Evolutionary conservation across 2,113 vertebrate genomes (phyloP).

Genomic region (Motacilla tschutschensis): DNA sequence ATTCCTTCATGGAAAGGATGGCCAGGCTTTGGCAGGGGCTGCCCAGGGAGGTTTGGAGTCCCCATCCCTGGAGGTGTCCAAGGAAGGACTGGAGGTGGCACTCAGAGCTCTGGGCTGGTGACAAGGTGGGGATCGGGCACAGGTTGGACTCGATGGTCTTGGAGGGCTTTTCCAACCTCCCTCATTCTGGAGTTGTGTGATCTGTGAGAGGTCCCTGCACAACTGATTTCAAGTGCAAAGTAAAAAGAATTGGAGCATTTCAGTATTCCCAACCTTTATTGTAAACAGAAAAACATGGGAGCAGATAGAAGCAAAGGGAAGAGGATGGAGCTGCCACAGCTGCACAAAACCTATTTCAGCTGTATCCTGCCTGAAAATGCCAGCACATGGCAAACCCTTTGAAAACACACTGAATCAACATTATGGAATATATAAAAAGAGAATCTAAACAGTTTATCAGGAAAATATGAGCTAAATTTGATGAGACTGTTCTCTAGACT

Average conservation of each 20-base stretch:
- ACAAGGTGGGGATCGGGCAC: not conserved
- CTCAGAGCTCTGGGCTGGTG: not conserved
- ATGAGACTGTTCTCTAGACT: slow-evolving; percentile 22
- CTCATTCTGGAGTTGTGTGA: not conserved
- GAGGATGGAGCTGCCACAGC: not conserved
- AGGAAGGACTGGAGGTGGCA: not conserved
- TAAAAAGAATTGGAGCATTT: not conserved
- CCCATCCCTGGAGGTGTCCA: not conserved
- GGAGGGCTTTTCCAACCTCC: not conserved
- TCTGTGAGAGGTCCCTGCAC: not conserved
- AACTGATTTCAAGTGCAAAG: not conserved
- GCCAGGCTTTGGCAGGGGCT: not conserved
- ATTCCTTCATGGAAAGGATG: not conserved
- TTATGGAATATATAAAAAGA: not conserved
- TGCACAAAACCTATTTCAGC: not conserved
- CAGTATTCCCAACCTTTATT: not conserved
- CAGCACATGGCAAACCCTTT: not conserved
- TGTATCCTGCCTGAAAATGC: not conserved
- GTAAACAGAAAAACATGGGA: not conserved
- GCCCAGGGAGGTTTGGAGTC: not conserved
- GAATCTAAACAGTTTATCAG: not conserved
- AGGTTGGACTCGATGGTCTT: fast-evolving
- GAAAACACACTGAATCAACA: not conserved
- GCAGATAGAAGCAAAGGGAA: not conserved
- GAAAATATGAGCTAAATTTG: slow-evolving; percentile 38